A percentile compares a stretch with the other conserved stretches of the same genome.
Conservation (phyloP, 2,113 vertebrate genomes). For the Ptilonorhynchus violaceus region DNA sequence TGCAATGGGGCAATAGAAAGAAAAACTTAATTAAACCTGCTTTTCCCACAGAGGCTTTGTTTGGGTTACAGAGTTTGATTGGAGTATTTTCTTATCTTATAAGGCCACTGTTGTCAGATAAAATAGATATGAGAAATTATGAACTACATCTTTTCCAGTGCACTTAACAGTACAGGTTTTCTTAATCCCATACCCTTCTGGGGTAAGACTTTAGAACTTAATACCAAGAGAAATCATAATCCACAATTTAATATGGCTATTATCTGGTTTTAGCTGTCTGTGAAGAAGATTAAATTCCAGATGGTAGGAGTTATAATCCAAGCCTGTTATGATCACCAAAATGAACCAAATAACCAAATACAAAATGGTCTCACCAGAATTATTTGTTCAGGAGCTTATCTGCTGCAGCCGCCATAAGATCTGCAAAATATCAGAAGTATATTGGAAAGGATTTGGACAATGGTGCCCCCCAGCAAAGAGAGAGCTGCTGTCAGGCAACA, state of each 20-base stretch:
- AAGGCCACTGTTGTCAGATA: not conserved
- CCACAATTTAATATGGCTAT: constrained; percentile 67
- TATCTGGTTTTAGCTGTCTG: constrained; percentile 68
- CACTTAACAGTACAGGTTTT: constrained; percentile 30
- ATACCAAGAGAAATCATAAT: constrained; percentile 63
- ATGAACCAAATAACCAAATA: constrained; percentile 57
- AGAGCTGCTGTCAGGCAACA: not conserved
- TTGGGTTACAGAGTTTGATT: not conserved
- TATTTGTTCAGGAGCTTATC: constrained; percentile 12
- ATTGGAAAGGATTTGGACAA: not conserved
- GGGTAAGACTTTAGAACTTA: constrained; percentile 46
- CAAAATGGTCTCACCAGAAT: constrained; percentile 22
- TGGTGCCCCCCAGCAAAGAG: not conserved
- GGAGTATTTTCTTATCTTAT: not conserved
- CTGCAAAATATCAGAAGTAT: not conserved
- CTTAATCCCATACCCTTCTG: constrained; percentile 29
- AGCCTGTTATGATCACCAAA: constrained; percentile 52
- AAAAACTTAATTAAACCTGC: not conserved
- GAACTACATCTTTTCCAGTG: constrained; percentile 14
- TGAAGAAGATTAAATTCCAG: constrained; percentile 71
- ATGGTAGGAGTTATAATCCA: constrained; percentile 68
- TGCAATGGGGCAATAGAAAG: not conserved
- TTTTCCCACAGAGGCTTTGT: not conserved
- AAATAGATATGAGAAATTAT: constrained; percentile 17
- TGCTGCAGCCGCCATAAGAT: not conserved